A percentile compares a stretch with the other conserved stretches of the same genome.
These are phyloP conservation scores for Propsilocerus akamusi DNA, from an alignment of 1,140 invertebrate genomes.

Conservation along the genomic window DNA sequence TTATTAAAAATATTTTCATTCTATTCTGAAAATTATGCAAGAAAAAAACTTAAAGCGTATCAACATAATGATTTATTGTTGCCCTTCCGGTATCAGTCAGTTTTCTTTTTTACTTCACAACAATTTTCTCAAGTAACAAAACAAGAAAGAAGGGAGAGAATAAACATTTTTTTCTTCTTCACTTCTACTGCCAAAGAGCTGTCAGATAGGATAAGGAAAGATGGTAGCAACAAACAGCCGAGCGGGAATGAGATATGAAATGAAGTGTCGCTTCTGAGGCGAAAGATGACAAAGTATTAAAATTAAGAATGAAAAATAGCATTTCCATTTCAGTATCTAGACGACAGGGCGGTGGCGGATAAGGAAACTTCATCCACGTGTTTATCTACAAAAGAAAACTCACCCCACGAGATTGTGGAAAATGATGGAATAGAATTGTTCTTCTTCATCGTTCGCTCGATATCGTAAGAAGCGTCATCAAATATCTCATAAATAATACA, in stretches of 20 bases:
- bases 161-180: background rate
- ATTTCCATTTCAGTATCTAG: background rate
- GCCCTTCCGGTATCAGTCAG: too few relatives aligned
- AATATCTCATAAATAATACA: conserved; percentile 2
- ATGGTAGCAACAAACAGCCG: background rate
- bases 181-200: background rate
- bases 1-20: too few relatives aligned
- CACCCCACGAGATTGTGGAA: background rate
- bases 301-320: background rate
- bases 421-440: background rate
- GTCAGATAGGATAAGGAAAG: background rate
- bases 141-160: too few relatives aligned
- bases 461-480: background rate
- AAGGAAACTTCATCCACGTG: too few relatives aligned
- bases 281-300: conserved; percentile 1
- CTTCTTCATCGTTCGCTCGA: background rate
- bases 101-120: too few relatives aligned
- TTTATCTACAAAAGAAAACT: too few relatives aligned
- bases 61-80: too few relatives aligned
- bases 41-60: too few relatives aligned
- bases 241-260: conserved; percentile 1
- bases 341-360: too few relatives aligned
- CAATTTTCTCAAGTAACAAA: too few relatives aligned
- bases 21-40: too few relatives aligned
- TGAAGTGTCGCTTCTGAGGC: background rate